Conservation (phyloP, 2,888 invertebrate genomes). For the Andrena bucephala region DNA sequence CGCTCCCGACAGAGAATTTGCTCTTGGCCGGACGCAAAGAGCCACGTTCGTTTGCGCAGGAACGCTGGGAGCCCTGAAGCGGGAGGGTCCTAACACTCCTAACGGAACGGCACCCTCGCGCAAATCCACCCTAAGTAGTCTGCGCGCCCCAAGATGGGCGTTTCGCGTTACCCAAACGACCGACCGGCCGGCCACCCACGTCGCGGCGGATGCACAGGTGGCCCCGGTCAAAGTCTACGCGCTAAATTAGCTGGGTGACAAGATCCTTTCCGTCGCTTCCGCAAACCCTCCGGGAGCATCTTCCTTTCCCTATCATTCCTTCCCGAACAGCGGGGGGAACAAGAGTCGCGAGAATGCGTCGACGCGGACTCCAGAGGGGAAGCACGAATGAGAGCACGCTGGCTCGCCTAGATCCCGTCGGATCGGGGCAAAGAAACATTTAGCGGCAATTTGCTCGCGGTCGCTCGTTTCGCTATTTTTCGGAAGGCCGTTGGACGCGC, state of each 20-base stretch:
- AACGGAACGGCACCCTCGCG: conserved; percentile 45
- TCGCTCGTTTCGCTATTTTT: conserved; percentile 28
- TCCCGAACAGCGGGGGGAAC: too few species aligned
- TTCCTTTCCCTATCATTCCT: neutral
- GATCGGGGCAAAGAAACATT: too few species aligned
- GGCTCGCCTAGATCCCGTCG: too few species aligned
- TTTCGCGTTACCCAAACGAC: conserved; percentile 70
- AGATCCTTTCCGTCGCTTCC: conserved; percentile 43
- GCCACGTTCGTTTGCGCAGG: too few species aligned
- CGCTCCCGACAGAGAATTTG: conserved; percentile 15
- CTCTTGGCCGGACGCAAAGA: too few species aligned
- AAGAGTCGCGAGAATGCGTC: neutral
- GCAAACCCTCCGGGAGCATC: conserved; percentile 2
- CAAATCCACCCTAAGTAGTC: conserved; percentile 71
- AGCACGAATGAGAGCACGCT: neutral
- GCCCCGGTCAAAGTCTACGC: conserved; percentile 69
- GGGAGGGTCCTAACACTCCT: neutral
- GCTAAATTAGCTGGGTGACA: conserved; percentile 38
- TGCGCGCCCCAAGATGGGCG: conserved; percentile 58
- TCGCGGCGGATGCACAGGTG: conserved; percentile 80
- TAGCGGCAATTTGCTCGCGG: too few species aligned
- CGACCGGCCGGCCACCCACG: conserved; percentile 77
- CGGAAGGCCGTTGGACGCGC: conserved; percentile 24
- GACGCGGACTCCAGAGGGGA: neutral
- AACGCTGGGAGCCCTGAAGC: neutral